Evolutionary conservation across 2,113 vertebrate species (phyloP).

Genomic region (Cottus gobio): DNA sequence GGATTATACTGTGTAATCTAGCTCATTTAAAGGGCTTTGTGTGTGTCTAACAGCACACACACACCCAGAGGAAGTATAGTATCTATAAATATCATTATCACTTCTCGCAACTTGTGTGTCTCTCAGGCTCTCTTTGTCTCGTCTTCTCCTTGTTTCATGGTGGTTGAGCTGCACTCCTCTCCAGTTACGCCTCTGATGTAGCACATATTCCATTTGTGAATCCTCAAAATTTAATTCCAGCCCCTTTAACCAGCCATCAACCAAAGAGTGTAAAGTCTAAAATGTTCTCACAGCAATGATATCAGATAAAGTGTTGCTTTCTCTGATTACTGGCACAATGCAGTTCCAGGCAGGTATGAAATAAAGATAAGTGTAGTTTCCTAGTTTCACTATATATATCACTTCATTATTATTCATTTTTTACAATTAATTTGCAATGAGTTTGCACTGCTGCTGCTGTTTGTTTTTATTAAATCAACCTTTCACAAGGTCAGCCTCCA

Average conservation of each 20-base stretch:
- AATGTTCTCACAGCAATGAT: neutral
- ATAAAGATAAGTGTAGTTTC: neutral
- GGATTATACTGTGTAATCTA: neutral
- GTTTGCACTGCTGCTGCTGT: neutral
- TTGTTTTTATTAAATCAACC: neutral
- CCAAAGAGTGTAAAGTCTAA: slow-evolving; percentile 35
- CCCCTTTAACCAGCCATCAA: slow-evolving; percentile 60
- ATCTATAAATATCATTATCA: slow-evolving; percentile 32
- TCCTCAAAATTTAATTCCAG: slow-evolving; percentile 62
- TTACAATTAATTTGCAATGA: neutral
- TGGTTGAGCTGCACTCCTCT: slow-evolving; percentile 40
- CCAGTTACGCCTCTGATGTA: slow-evolving; percentile 56
- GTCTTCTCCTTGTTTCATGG: slow-evolving; percentile 11
- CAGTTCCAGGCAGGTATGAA: neutral
- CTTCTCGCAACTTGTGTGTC: slow-evolving; percentile 13
- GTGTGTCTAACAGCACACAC: neutral
- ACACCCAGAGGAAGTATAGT: neutral
- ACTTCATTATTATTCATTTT: neutral
- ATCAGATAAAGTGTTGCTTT: slow-evolving; percentile 13
- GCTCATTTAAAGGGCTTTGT: neutral
- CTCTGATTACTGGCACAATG: slow-evolving; percentile 1
- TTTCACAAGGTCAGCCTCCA: neutral
- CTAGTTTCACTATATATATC: no score
- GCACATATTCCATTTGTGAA: slow-evolving; percentile 57
- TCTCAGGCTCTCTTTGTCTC: slow-evolving; percentile 26